Evolutionary conservation across 2,113 vertebrate species (phyloP).

Genomic region (Ceratotherium simum): DNA sequence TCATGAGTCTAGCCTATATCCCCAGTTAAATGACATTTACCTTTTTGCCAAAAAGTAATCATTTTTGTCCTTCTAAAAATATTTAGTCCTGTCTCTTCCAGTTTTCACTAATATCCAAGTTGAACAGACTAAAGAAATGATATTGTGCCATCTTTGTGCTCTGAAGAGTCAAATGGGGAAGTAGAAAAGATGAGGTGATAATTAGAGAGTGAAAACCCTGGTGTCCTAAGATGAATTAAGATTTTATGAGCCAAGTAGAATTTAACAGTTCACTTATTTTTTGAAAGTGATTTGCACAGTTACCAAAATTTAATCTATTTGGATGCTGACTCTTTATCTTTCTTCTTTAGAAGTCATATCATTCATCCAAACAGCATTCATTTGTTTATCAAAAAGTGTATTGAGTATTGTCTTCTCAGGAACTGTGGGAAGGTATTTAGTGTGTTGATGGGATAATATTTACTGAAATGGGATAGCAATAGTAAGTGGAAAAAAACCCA

Average conservation of each 20-base stretch:
- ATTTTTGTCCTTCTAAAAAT: not conserved
- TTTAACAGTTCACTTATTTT: not conserved
- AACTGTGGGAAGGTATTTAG: not conserved
- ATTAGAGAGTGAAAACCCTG: not conserved
- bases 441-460: not conserved
- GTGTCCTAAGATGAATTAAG: not conserved
- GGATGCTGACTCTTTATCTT: not conserved
- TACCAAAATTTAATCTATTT: not conserved
- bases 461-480: not conserved
- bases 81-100: not conserved
- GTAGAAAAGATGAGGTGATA: not conserved
- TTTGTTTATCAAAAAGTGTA: not conserved
- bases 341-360: not conserved
- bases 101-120: not conserved
- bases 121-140: not conserved
- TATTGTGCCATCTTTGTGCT: not conserved
- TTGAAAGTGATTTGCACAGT: not conserved
- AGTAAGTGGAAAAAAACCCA: not conserved
- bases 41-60: not conserved
- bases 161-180: not conserved
- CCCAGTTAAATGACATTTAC: not conserved
- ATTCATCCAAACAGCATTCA: not conserved
- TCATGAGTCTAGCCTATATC: not conserved
- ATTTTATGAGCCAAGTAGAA: not conserved
- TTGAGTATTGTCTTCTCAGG: not conserved